Evolutionary conservation across 2,113 vertebrate genomes (phyloP), one percentile per base, ranked within the genome.

Genomic region (Gasterosteus nipponicus): DNA sequence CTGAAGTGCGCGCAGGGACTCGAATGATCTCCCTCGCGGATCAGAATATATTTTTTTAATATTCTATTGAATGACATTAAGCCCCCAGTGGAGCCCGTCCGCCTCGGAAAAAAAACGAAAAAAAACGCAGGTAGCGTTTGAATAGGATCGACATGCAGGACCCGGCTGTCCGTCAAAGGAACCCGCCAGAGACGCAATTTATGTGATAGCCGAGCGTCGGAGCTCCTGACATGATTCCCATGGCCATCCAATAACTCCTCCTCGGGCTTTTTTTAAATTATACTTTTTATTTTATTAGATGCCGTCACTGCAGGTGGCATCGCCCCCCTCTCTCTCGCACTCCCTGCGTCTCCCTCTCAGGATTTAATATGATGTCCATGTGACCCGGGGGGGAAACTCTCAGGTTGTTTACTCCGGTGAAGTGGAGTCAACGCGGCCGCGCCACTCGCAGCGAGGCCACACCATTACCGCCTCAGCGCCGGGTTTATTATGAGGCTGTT

Each of bases 291-390:
- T 79, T 83, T 87, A 88, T 87, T 75, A 86, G 66, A 72, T 64
- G 71, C 46, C 56, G 57, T 84, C 79, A 84, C 76, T 86, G 58
- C 73, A 77, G 53, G 70, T 65, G 62, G 62, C 80, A 57, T 29
- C 7, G 26, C 7, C 35, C 35, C 35, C 6, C 35, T 62, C 65
- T 49, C 10, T 57, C 38, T 33, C 68, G 10, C 66, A n/a, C 82
- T 80, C 75, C 84, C 83, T 67, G 70, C 59, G 67, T 80, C 64
- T 38, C 42, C 12, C 18, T 53, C 60, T 76, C 65, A 31, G 73
- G 83, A 72, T 89, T 81, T 88, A 82, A 89, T 86, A 86, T 83
- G 68, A 83, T 75, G 70, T 86, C 81, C 65, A 66, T 47, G 80
- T 79, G 76, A 82, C 85, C 78, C 39, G 3, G 33, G n/a, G 44